Evolutionary conservation across 2,888 invertebrate genomes (phyloP), one percentile per base, ranked within the genome.

Genomic region (Calliopum simillimum): DNA sequence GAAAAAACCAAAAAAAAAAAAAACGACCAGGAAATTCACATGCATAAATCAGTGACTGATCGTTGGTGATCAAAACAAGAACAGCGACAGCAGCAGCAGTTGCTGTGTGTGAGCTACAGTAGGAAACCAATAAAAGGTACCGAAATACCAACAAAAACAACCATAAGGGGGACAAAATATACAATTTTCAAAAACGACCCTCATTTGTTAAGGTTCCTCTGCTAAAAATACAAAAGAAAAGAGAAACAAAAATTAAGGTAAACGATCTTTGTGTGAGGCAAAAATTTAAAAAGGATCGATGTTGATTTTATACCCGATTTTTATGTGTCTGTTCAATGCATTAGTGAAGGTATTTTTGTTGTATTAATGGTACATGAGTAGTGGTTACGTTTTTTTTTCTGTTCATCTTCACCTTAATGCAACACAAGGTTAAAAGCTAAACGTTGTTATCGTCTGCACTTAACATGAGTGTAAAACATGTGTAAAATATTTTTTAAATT

Each of bases 21-120:
- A 33, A 33, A 33, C 5, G 3, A 33, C n/a, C n/a, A n/a, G n/a
- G 33, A 25, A 63, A 43, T 21, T 19, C 53, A 43, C 13, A 16
- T 51, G 25, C 51, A 64, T 64, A 64, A 64, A 64, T 64, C 64
- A 64, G 51, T 19, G 8, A 19, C 51, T 43, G 51, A 64, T 64
- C 64, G 64, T 51, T 51, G 53, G 64, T 19, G 64, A 64, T 64
- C 64, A 49, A 49, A 33, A 63, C 51, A 33, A 16, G 51, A 47
- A 49, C 33, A 33, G 5, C 33, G 33, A 51, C 33, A 25, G 23
- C 63, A 33, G 23, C 44, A 46, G 44, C 44, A 14, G 5, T 25
- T 43, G 14, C 4, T n/a, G n/a, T n/a, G 8, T 8, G 8, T 33
- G 33, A 4, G 8, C 33, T 33, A 33, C 33, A 33, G 33, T 33